These are phyloP conservation scores for Rotaria magnacalcarata DNA, from an alignment of 2,888 invertebrate species.

Conservation along the genomic window DNA sequence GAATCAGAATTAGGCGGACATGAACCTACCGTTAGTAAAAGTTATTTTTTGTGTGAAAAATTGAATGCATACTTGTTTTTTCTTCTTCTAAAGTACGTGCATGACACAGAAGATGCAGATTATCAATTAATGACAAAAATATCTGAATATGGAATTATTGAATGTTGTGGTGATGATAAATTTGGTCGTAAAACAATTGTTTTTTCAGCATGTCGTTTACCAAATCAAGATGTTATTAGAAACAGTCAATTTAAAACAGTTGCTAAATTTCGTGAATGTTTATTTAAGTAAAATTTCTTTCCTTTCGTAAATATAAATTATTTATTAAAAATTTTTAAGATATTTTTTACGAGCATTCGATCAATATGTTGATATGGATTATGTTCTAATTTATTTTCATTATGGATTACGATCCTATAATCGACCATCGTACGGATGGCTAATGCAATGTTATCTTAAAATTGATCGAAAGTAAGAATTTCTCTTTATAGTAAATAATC, in stretches of 20 bases:
- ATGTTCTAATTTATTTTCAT: conserved; percentile 94
- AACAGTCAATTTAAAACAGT: conserved; percentile 41
- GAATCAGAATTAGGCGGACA: conserved; percentile 1
- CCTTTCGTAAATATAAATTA: no score
- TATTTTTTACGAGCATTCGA: conserved; percentile 88
- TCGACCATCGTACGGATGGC: conserved; percentile 88
- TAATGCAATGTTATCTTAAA: conserved; percentile 91
- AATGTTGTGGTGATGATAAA: conserved; percentile 45
- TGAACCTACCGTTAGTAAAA: background rate
- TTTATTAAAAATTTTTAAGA: conserved; percentile 61
- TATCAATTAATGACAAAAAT: conserved; percentile 23
- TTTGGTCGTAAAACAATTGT: conserved; percentile 89
- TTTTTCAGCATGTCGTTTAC: conserved; percentile 84
- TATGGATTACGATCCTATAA: conserved; percentile 89
- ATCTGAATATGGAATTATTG: conserved; percentile 41
- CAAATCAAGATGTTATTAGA: conserved; percentile 54
- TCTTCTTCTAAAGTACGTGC: background rate
- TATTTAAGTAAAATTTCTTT: conserved; percentile 39
- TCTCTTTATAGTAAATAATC: background rate
- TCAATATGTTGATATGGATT: conserved; percentile 95
- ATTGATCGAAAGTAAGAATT: conserved; percentile 77
- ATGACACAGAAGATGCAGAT: background rate
- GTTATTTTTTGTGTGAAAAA: no score
- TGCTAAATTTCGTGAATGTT: conserved; percentile 41
- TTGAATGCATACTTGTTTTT: no score